Percentiles rank a stretch among this genome's conserved stretches.
Conservation (phyloP, 2,797 vertebrate species). For the Merluccius polli region DNA sequence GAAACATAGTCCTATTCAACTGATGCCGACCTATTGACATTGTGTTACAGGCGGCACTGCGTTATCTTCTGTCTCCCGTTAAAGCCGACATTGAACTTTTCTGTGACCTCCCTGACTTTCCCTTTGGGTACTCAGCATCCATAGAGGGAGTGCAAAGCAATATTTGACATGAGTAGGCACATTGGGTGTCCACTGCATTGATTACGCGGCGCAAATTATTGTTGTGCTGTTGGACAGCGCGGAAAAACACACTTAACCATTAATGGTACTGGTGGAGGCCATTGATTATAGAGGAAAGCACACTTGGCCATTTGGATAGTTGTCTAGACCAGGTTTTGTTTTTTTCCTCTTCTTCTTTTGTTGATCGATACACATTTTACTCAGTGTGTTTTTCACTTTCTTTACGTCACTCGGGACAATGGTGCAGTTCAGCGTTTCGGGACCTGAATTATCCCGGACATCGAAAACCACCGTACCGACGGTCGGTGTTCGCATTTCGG, state of each 20-base stretch:
- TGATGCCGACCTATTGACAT: conserved; percentile 26
- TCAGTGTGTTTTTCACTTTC: not conserved
- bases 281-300: not conserved
- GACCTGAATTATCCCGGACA: conserved; percentile 22
- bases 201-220: conserved; percentile 49
- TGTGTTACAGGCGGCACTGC: conserved; percentile 9
- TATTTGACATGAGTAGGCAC: conserved; percentile 48
- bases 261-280: conserved; percentile 8
- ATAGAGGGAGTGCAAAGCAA: conserved; percentile 41
- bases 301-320: not conserved
- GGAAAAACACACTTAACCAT: conserved; percentile 10
- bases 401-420: not conserved
- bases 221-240: conserved; percentile 41
- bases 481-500: conserved; percentile 56
- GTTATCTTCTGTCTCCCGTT: conserved; percentile 30
- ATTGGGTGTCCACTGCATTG: conserved; percentile 50
- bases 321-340: not conserved
- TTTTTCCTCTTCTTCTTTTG: not conserved
- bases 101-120: conserved; percentile 50
- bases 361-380: too few relatives aligned
- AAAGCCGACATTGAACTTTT: conserved; percentile 43
- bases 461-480: conserved; percentile 51
- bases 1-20: conserved; percentile 12
- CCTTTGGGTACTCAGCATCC: conserved; percentile 56
- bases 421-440: conserved; percentile 25